A percentile compares a stretch with the other conserved stretches of the same genome.
These are phyloP conservation scores for Miltochrista miniata DNA, from an alignment of 2,888 invertebrate species.

Conservation along the genomic window DNA sequence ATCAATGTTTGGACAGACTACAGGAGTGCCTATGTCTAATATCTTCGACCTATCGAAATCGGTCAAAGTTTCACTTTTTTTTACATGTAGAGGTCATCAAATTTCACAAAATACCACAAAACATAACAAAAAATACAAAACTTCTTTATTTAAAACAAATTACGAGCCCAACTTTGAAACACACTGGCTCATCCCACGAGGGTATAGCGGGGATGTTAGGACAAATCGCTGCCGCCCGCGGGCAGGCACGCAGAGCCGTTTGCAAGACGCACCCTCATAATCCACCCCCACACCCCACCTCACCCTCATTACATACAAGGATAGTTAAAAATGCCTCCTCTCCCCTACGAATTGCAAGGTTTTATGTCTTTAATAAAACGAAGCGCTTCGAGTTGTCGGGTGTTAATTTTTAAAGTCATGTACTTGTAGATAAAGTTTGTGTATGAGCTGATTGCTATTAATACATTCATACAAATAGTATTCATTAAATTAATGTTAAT, in stretches of 20 bases:
- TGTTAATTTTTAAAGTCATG: constrained; percentile 26
- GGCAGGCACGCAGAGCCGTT: constrained; percentile 76
- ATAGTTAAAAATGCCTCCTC: constrained; percentile 69
- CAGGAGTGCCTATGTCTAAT: too few relatives aligned
- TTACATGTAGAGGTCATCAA: too few relatives aligned
- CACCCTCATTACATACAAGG: constrained; percentile 77
- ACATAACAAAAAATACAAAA: not conserved
- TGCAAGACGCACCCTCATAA: constrained; percentile 81
- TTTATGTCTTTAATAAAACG: constrained; percentile 78
- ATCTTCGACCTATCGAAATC: too few relatives aligned
- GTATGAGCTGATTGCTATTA: not conserved
- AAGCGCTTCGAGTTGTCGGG: constrained; percentile 36
- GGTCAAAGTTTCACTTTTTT: too few relatives aligned
- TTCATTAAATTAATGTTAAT: too few relatives aligned
- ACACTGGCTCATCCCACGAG: constrained; percentile 55
- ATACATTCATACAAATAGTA: not conserved
- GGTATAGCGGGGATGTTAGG: constrained; percentile 66
- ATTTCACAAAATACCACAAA: too few relatives aligned
- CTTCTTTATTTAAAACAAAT: not conserved
- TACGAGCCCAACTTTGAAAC: constrained; percentile 6
- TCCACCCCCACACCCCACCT: constrained; percentile 51
- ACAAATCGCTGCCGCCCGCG: constrained; percentile 77
- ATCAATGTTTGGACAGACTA: too few relatives aligned
- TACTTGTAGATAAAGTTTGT: not conserved
- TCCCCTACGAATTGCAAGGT: constrained; percentile 58